Evolutionary conservation across 2,797 vertebrate species (phyloP).

Genomic region (Poecile montanus): DNA sequence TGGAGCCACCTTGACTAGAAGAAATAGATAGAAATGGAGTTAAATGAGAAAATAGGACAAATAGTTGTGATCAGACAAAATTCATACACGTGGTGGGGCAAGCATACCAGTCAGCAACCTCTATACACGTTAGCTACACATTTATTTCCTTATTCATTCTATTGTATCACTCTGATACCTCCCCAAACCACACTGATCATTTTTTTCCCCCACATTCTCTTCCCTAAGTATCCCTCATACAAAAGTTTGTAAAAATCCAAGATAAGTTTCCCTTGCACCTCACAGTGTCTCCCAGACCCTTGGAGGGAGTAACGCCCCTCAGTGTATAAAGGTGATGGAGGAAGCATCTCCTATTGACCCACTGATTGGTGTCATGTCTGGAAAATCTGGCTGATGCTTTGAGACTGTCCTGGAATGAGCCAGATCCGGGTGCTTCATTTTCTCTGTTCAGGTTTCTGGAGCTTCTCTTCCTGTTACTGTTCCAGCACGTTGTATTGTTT

Average conservation of each 20-base stretch:
- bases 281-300: neutral
- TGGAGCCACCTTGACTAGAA: neutral
- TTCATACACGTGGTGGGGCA: rapidly evolving
- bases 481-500: neutral
- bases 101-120: neutral
- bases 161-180: neutral
- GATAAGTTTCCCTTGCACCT: neutral
- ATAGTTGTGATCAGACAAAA: neutral
- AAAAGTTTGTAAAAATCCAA: neutral
- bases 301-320: neutral
- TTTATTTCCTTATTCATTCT: neutral
- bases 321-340: rapidly evolving
- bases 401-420: neutral
- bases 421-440: neutral
- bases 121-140: neutral
- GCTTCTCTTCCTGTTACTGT: neutral
- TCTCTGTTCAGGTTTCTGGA: neutral
- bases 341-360: neutral
- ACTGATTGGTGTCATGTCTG: neutral
- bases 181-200: neutral
- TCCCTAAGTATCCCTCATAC: neutral
- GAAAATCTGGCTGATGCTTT: neutral
- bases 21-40: neutral
- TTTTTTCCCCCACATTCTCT: neutral
- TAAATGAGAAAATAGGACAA: neutral